These are phyloP conservation scores for Drosophila niveifrons DNA, from an alignment of 2,888 invertebrate species.

Conservation along the genomic window DNA sequence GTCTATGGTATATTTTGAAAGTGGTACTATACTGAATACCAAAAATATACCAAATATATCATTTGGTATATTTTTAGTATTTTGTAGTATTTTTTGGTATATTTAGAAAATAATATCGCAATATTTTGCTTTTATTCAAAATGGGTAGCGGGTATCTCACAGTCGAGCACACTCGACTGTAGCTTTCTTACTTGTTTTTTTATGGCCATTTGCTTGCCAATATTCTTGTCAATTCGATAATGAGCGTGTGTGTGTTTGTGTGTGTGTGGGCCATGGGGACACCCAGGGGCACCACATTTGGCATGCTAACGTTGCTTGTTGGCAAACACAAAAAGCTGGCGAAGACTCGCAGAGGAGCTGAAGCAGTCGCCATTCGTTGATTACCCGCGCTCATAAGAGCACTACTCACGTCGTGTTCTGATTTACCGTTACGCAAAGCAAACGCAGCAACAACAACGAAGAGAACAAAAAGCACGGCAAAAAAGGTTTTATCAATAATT, in stretches of 20 bases:
- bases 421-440: constrained; percentile 32
- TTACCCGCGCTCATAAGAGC: constrained; percentile 26
- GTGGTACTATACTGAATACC: no score
- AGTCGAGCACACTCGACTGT: no score
- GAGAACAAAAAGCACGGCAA: background rate
- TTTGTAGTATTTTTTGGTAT: no score
- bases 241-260: background rate
- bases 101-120: no score
- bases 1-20: no score
- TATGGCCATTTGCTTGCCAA: constrained; percentile 54
- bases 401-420: background rate
- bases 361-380: constrained; percentile 29
- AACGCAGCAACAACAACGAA: no score
- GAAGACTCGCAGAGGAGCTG: background rate
- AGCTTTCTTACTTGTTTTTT: no score
- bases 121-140: no score
- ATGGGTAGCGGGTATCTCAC: no score
- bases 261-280: background rate
- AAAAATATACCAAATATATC: no score
- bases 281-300: constrained; percentile 4
- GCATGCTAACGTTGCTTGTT: background rate
- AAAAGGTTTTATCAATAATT: constrained; percentile 23
- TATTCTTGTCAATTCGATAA: constrained; percentile 59
- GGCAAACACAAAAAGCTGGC: no score
- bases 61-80: no score